Evolutionary conservation across 1,140 invertebrate genomes (phyloP), one percentile per base, ranked within the genome.

Genomic region (Bombus confusus): DNA sequence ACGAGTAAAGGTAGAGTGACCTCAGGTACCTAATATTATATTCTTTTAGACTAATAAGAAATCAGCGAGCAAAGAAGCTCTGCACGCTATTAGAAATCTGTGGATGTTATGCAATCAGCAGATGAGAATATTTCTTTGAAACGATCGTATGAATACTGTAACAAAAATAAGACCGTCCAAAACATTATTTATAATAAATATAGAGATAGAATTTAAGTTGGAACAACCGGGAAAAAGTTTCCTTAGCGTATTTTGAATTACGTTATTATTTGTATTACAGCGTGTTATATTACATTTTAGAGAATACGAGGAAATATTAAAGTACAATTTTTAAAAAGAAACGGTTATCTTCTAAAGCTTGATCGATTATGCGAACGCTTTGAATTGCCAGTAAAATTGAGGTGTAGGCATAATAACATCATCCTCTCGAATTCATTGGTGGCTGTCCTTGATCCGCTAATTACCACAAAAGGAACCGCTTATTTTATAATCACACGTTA

Each of bases 401-500:
- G 79, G 57, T 79, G 71, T 80, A 79, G 71, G 13, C 37, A 69
- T 18, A 89, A 90, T 64, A 92, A 91, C 87, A 88, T 91, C 87
- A 75, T 78, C 91, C 91, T 76, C 79, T 91, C 92, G 93, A 94
- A 94, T 94, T 91, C 90, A 85, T 90, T 85, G 72, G 83, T 87
- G 88, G 77, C 84, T 82, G 91, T 89, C 92, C 93, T 94, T 93
- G 93, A 94, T 94, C 92, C 90, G 91, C 75, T 93, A 94, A 94
- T 94, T 95, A 94, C 91, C 88, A 93, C 94, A 94, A 95, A 95
- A 93, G 94, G 92, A 93, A 92, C 94, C 94, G 94, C 94, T 95
- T 90, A 94, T 95, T 95, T 95, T 94, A 93, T 94, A 95, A 94
- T 94, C 93, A 91, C 91, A 91, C 90, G 91, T 89, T 86, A 84